These are phyloP conservation scores for Nyctibius grandis DNA, from an alignment of 2,797 vertebrate species.

Conservation along the genomic window DNA sequence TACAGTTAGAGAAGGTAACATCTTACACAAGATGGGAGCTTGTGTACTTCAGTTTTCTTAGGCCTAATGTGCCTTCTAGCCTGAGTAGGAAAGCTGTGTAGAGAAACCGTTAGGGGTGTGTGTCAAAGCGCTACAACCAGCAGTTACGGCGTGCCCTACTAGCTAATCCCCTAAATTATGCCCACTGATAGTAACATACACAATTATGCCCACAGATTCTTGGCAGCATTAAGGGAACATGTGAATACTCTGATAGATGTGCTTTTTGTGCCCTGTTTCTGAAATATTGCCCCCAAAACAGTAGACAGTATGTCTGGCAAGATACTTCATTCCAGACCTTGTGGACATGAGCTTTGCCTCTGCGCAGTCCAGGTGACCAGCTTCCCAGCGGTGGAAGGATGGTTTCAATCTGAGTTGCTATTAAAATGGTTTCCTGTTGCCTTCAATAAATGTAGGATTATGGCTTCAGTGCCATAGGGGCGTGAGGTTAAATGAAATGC, in stretches of 20 bases:
- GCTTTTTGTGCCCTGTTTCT: neutral
- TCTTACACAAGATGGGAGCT: neutral
- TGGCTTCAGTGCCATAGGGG: neutral
- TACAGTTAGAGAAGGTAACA: neutral
- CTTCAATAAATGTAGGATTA: neutral
- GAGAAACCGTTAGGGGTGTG: neutral
- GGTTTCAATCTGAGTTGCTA: neutral
- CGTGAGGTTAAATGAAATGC: neutral
- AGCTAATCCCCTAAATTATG: neutral
- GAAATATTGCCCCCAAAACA: neutral
- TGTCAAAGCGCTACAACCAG: neutral
- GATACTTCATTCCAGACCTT: neutral
- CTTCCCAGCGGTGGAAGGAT: neutral
- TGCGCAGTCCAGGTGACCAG: neutral
- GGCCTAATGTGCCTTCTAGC: neutral
- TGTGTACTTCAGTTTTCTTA: neutral
- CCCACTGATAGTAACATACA: neutral
- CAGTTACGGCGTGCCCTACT: fast-evolving
- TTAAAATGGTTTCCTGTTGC: neutral
- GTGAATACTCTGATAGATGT: neutral
- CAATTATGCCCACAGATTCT: fast-evolving
- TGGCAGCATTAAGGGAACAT: neutral
- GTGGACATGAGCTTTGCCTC: neutral
- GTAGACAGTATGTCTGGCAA: neutral
- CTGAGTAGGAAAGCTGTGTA: neutral